Conservation (phyloP, 2,797 vertebrate species). For the Gymnoscopelus microlampas region DNA sequence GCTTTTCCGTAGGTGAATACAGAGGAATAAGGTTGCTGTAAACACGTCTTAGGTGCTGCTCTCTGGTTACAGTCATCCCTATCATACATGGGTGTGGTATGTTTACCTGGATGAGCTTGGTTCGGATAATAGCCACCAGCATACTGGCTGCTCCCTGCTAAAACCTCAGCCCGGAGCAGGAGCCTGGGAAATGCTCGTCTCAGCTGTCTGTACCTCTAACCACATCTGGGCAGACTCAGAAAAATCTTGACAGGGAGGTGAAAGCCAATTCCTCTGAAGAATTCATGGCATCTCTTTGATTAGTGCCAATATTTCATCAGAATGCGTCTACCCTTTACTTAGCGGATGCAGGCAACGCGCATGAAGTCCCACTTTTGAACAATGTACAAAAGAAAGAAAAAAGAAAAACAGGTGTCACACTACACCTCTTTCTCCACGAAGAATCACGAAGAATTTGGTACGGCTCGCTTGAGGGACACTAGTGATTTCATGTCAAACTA, state of each 20-base stretch:
- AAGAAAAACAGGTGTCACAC: too few species aligned
- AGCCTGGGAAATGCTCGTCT: not conserved
- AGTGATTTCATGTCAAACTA: too few species aligned
- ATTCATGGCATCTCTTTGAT: constrained; percentile 1
- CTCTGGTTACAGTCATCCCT: constrained; percentile 6
- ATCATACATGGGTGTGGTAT: constrained; percentile 29
- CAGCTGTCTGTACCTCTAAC: not conserved
- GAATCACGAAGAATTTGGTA: too few species aligned
- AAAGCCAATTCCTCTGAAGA: not conserved
- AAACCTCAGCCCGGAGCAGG: not conserved
- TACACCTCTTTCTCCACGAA: too few species aligned
- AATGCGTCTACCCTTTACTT: too few species aligned
- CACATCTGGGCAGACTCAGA: not conserved
- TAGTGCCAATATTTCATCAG: not conserved
- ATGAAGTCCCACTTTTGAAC: too few species aligned
- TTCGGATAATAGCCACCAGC: constrained; percentile 16
- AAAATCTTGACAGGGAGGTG: not conserved
- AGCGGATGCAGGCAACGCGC: too few species aligned
- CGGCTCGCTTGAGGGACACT: too few species aligned
- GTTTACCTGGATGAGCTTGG: constrained; percentile 20
- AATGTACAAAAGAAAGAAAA: too few species aligned
- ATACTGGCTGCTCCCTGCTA: not conserved
- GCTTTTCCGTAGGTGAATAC: too few species aligned
- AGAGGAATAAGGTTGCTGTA: too few species aligned
- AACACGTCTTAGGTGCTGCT: not conserved